Base-by-base conservation (phyloP, 35 echinoderm and acorn worm species). In the Ptychodera flava region DNA sequence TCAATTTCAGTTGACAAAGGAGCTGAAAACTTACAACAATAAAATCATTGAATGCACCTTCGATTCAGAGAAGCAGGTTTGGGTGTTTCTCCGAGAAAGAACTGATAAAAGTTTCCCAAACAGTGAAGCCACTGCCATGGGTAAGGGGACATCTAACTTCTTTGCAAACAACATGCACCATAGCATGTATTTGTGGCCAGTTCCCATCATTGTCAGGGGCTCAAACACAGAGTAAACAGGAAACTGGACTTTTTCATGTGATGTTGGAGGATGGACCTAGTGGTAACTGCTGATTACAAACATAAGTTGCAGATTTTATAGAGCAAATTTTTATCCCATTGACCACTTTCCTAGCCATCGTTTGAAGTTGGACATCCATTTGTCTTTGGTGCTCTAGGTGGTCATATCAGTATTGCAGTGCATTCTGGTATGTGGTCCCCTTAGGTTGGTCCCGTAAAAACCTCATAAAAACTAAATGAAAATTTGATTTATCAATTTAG, bases 61-160 rank as follows among this genome's bases (percentile, higher is more conserved):
- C 88, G 89, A 90, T 78, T 89, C 45, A n/a, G 86, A 84, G 6
- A 85, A 86, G 35, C 84, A 88, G 1, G 34, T 85, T 12, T 97
- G 95, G 91, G 89, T 93, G 0, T 97, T 97, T 38, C 93, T 97
- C 91, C 82, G 91, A 30, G 95, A 97, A 77, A 37, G 95, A 32
- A 97, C 91, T 22, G 95, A 97, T 76, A 97, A 97, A 86, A 97
- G 91, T 38, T 97, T 97, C 76, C 95, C 95, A 14, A 97, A 97
- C 34, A 89, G 85, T 1, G 90, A 97, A 78, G 80, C 86, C 28
- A 97, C 95, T 79, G 95, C 95, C 29, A 85, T 93, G 35, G 89
- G 95, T 97, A 91, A 93, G 93, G 31, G 15, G 14, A 33, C 75
- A 31, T 36, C 27, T 0, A 30, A 29, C 1, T 10, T 10, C 78